phyloP scores from a whole-genome alignment of 2,888 invertebrate genomes.

The Hirtodrosophila confusa region DNA sequence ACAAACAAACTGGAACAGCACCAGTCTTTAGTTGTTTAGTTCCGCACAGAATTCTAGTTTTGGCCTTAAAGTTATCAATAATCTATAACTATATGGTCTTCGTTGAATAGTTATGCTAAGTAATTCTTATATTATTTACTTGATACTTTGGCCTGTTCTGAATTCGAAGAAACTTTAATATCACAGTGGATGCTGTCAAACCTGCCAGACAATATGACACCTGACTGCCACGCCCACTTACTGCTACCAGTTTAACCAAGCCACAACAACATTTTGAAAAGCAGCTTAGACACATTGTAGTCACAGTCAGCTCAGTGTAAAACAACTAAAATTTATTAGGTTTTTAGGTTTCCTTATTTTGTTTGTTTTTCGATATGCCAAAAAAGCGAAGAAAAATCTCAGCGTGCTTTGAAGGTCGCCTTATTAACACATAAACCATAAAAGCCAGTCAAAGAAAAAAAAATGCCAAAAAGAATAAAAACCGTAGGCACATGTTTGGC shows the following conservation, averaged over 20 bases:
- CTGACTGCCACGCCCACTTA: conserved; percentile 31
- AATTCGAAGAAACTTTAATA: too few species aligned
- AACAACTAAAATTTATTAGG: conserved; percentile 25
- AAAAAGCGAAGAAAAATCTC: conserved; percentile 57
- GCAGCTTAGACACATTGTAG: conserved; percentile 16
- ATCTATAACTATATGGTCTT: too few species aligned
- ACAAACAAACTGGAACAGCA: too few species aligned
- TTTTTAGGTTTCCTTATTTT: conserved; percentile 29
- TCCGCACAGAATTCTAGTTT: not conserved
- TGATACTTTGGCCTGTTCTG: too few species aligned
- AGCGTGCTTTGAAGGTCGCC: conserved; percentile 66
- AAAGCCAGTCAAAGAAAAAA: conserved; percentile 61
- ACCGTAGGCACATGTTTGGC: conserved; percentile 58
- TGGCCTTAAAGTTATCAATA: too few species aligned
- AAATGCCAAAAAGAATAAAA: conserved; percentile 21
- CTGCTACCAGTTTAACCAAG: conserved; percentile 1
- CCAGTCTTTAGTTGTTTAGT: not conserved
- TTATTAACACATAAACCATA: conserved; percentile 80
- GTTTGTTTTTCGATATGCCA: conserved; percentile 24
- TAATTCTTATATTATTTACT: too few species aligned
- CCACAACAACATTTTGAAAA: conserved; percentile 6
- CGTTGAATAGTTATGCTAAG: too few species aligned
- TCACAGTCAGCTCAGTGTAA: conserved; percentile 17
- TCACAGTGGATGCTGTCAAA: not conserved
- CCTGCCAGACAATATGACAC: conserved; percentile 26